Evolutionary conservation across 2,797 vertebrate species (phyloP), one percentile per base, ranked within the genome.

Genomic region (Diglossa cyanea): DNA sequence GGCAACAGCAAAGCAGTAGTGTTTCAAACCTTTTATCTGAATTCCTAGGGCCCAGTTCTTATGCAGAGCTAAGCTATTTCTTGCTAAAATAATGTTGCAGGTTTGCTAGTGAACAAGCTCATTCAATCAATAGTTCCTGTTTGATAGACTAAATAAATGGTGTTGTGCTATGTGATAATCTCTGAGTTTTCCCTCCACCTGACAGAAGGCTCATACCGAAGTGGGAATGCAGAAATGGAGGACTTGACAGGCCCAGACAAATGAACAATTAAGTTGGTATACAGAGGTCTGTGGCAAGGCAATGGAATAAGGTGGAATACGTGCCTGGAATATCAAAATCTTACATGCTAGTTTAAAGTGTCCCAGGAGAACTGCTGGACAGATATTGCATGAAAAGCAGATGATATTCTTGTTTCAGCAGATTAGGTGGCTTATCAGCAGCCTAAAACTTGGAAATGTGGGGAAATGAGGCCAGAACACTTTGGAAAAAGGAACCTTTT

Each of bases 221-320:
- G 76, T 60, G 45, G 72, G 70, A 92, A 26, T 60, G 66, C 28
- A 54, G 71, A 94, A 93, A 91, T 24, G 30, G 37, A 84, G 30
- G 77, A 96, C 77, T 7, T 91, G 93, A 76, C 94, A 94, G 66
- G 62, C 53, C 42, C 76, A 90, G 91, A 90, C 45, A 94, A 94
- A 96, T 94, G 91, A 93, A 94, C 89, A 94, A 94, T 94, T 96
- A 88, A 93, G 70, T 33, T 84, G 79, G 88, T 81, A 60, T 78
- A n/a, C 40, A 53, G 73, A 90, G 66, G 76, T 88, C 82, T 90
- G 70, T 84, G 62, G 73, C 62, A 78, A 86, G 31, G 93, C 76
- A 93, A 42, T 82, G 82, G 79, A 94, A 94, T 73, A 78, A 81
- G 55, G 71, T n/a, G 70, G 88, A 81, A 60, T 60, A 90, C 19